Conservation (phyloP, 2,797 vertebrate genomes). For the Danio albolineatus region DNA sequence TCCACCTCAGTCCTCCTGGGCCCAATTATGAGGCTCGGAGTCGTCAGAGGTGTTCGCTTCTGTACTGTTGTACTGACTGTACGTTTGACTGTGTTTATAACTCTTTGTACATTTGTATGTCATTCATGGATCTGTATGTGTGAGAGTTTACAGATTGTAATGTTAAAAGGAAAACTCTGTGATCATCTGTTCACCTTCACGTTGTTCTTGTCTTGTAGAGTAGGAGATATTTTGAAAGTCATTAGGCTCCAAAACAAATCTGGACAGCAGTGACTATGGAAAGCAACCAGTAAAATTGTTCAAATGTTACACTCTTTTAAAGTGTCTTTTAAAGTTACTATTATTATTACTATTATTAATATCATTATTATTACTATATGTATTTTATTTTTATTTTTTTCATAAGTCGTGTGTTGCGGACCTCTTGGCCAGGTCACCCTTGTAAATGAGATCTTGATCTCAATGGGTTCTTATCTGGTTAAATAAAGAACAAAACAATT, state of each 20-base stretch:
- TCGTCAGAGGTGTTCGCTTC: slow-evolving; percentile 53
- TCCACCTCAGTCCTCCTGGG: slow-evolving; percentile 77
- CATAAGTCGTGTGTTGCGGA: too few relatives aligned
- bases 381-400: too few relatives aligned
- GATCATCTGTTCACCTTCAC: not conserved
- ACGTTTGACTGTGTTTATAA: slow-evolving; percentile 25
- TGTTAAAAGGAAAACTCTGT: not conserved
- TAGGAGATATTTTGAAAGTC: not conserved
- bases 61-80: slow-evolving; percentile 49
- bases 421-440: too few relatives aligned
- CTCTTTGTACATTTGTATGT: not conserved
- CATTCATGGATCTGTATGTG: not conserved
- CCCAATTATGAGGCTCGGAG: slow-evolving; percentile 76
- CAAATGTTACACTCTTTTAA: too few relatives aligned
- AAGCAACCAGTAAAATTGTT: too few relatives aligned
- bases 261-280: not conserved
- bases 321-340: too few relatives aligned
- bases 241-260: not conserved
- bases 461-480: too few relatives aligned
- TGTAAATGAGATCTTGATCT: too few relatives aligned
- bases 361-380: too few relatives aligned
- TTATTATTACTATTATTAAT: too few relatives aligned
- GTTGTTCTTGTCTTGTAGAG: not conserved
- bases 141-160: not conserved
- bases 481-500: too few relatives aligned